phyloP scores from a whole-genome alignment of 2,888 invertebrate species.

The Drosophila atroscutellata region DNA sequence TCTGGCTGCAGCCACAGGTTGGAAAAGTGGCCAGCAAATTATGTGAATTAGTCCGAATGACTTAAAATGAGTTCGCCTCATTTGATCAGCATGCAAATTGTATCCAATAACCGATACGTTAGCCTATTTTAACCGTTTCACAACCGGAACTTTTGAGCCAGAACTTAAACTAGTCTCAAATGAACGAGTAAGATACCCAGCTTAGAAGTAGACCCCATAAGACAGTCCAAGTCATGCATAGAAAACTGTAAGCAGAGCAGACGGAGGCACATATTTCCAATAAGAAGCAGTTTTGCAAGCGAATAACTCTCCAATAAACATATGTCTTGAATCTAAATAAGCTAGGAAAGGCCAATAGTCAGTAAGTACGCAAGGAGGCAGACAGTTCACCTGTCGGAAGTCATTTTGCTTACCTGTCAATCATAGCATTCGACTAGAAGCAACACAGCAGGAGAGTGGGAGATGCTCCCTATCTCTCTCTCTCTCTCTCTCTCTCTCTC shows the following conservation, averaged over 20 bases:
- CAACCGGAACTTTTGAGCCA: background rate
- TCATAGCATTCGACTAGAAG: background rate
- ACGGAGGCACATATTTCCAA: too few relatives aligned
- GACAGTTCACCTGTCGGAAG: background rate
- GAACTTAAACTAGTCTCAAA: too few relatives aligned
- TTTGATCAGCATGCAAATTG: too few relatives aligned
- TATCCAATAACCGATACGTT: too few relatives aligned
- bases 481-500: background rate
- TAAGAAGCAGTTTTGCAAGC: too few relatives aligned
- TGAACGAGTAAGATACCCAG: too few relatives aligned
- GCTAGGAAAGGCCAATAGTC: background rate
- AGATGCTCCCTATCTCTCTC: background rate
- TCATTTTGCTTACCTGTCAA: background rate
- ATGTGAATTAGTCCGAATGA: background rate
- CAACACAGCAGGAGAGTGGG: too few relatives aligned
- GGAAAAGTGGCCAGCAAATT: background rate
- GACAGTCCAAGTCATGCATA: background rate
- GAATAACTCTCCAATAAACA: background rate
- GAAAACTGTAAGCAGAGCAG: background rate
- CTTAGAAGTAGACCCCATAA: background rate
- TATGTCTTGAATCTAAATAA: fast-evolving
- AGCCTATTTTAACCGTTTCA: background rate
- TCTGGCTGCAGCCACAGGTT: background rate
- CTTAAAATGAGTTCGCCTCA: background rate
- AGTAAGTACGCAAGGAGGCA: background rate